Evolutionary conservation across 1,140 invertebrate species (phyloP), one percentile per base, ranked within the genome.

Genomic region (Caerostris extrusa): DNA sequence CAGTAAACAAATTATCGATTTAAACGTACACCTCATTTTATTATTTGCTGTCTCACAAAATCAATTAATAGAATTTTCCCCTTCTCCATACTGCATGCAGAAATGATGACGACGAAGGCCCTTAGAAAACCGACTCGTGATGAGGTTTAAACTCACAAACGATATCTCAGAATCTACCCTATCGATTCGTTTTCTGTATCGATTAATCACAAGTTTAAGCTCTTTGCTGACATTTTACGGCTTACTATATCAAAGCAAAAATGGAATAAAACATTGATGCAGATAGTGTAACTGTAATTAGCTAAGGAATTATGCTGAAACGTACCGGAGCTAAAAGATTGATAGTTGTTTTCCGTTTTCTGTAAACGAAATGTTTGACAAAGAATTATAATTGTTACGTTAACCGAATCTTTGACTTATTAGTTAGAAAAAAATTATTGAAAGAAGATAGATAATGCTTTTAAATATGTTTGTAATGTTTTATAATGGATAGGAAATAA

Each of bases 61-160:
- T 87, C 85, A 87, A 87, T 87, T 64, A 87, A 53, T 87, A 87
- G 85, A 85, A 85, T 85, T 85, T 85, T 58, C 82, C 82, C 57
- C 8, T 10, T 8, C 71, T 14, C 7, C 14, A 83, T 57, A n/a
- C 57, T 58, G 5, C 82, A 19, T 58, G 5, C 82, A 19, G 2
- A 3, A 7, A 53, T n/a, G 57, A 57, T 57, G 82, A 34, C n/a
- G 71, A 34, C 55, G 50, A 57, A 19, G 56, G 12, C 57, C 10
- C 17, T 7, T 34, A 87, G 85, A 87, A 50, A 50, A 50, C 14
- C 7, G 8, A 14, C n/a, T 58, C 17, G 82, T 56, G 17, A 34
- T 85, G 53, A 85, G 19, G 17, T 56, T 58, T 19, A 85, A 19
- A 85, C 82, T 57, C n/a, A 34, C 34, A 34, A 87, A 64, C 85